Percentiles rank a stretch among this genome's conserved stretches.
These are phyloP conservation scores for Ladona fulva DNA, from an alignment of 1,140 invertebrate genomes.

Conservation along the genomic window DNA sequence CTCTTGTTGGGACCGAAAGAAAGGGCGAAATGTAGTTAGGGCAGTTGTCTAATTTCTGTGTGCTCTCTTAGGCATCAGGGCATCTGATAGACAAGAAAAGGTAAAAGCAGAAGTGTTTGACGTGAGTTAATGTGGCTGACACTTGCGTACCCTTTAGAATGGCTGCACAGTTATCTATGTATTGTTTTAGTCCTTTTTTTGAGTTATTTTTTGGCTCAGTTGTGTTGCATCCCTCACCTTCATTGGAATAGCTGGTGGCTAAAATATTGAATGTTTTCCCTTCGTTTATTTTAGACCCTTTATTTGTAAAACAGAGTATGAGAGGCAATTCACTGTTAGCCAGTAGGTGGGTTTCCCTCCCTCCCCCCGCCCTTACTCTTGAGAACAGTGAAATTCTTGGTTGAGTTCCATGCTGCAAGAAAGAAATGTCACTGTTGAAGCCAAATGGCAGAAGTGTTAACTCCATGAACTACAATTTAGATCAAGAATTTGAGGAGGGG, in stretches of 20 bases:
- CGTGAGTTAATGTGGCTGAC: slow-evolving; percentile 3
- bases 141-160: neutral
- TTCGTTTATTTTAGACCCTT: neutral
- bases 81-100: neutral
- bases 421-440: too few relatives aligned
- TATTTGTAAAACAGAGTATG: neutral
- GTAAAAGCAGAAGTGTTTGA: slow-evolving; percentile 2
- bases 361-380: neutral
- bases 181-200: neutral
- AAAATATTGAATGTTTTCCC: neutral
- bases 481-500: too few relatives aligned
- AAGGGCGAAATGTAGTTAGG: neutral
- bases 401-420: too few relatives aligned
- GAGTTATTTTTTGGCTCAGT: neutral
- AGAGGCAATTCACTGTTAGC: neutral
- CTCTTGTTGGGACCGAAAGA: neutral
- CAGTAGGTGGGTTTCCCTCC: neutral
- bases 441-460: too few relatives aligned
- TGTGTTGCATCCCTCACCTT: neutral
- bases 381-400: too few relatives aligned
- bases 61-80: neutral
- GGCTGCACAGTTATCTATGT: neutral
- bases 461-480: too few relatives aligned
- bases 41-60: neutral
- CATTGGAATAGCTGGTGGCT: neutral